phyloP scores from a whole-genome alignment of 2,113 vertebrate species.

The Nanorana parkeri region DNA sequence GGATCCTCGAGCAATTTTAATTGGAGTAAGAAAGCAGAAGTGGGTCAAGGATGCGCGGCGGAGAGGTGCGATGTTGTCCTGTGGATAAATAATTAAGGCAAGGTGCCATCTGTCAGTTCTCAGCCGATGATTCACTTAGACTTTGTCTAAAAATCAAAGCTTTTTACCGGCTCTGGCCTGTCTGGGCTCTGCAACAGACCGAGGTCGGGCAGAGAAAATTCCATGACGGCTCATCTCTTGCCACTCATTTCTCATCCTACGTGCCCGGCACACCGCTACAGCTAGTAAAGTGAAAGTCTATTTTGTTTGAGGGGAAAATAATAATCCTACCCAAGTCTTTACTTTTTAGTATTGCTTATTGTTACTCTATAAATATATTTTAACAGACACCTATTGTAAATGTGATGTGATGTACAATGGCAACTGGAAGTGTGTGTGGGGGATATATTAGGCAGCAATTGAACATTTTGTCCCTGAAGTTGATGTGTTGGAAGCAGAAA shows the following conservation, averaged over 20 bases:
- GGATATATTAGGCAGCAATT: too few species aligned
- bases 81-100: conserved; percentile 58
- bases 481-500: too few species aligned
- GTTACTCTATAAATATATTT: too few species aligned
- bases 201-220: too few species aligned
- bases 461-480: too few species aligned
- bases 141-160: conserved; percentile 55
- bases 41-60: conserved; percentile 38
- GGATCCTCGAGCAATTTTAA: conserved; percentile 40
- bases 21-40: conserved; percentile 50
- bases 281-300: neutral
- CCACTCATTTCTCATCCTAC: too few species aligned
- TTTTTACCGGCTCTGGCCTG: conserved; percentile 30
- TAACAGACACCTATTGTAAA: too few species aligned
- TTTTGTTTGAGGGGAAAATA: too few species aligned
- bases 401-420: too few species aligned
- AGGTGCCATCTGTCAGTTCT: conserved; percentile 55
- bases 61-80: conserved; percentile 50
- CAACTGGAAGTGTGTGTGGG: too few species aligned
- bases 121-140: conserved; percentile 53
- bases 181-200: conserved; percentile 27
- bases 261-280: neutral
- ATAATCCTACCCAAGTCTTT: neutral
- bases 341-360: too few species aligned
- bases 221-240: too few species aligned